phyloP scores from a whole-genome alignment of 2,797 vertebrate species.

The Fratercula arctica region DNA sequence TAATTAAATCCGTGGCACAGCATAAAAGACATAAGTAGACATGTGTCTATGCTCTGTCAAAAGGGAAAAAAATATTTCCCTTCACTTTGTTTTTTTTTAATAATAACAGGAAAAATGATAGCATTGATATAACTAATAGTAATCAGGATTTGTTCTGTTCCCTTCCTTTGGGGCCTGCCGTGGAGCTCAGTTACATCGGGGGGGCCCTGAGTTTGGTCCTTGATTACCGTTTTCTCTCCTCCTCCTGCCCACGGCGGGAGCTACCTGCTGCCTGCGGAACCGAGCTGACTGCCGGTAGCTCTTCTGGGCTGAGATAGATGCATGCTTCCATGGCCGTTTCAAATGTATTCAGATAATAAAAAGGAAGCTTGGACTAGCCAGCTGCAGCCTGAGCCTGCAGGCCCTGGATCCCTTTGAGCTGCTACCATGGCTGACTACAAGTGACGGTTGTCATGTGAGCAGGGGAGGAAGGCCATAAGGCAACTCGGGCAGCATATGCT shows the following conservation, averaged over 20 bases:
- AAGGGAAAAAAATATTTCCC: neutral
- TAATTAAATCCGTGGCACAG: neutral
- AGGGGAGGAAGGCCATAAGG: conserved; percentile 50
- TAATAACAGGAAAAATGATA: neutral
- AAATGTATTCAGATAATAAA: neutral
- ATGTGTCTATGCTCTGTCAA: neutral
- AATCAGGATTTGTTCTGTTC: neutral
- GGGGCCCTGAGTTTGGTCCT: neutral
- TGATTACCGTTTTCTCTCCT: neutral
- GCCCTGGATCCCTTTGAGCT: conserved; percentile 56
- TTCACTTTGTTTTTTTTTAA: neutral
- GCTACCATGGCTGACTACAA: conserved; percentile 64
- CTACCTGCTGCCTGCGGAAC: neutral
- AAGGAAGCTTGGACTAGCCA: conserved; percentile 29
- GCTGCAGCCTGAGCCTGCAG: conserved; percentile 65
- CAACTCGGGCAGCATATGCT: conserved; percentile 60
- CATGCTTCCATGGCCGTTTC: neutral
- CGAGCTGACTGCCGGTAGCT: neutral
- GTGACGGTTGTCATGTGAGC: conserved; percentile 64
- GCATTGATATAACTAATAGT: neutral
- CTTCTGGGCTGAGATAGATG: fast-evolving
- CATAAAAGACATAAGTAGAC: neutral
- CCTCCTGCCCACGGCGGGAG: neutral
- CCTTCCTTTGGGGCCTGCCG: neutral
- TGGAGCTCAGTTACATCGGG: neutral